These are phyloP conservation scores for Cryptotermes secundus DNA, from an alignment of 1,140 invertebrate genomes.

Conservation along the genomic window DNA sequence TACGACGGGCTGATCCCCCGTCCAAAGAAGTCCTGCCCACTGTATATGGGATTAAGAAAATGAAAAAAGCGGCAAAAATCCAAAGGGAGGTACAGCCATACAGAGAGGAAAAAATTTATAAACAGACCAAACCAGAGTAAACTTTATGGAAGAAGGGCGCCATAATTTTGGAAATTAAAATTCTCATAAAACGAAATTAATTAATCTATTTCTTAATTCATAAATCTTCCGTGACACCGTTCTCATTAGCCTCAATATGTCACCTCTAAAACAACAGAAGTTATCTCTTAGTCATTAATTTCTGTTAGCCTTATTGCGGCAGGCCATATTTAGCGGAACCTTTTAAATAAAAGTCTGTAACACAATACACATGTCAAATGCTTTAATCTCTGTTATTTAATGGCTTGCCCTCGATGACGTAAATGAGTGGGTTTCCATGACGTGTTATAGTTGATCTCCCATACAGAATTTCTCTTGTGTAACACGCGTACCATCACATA, in stretches of 20 bases:
- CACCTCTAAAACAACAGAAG: background rate
- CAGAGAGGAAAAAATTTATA: too few relatives aligned
- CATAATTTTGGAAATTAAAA: background rate
- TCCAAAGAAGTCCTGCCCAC: too few relatives aligned
- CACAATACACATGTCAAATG: background rate
- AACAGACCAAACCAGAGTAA: too few relatives aligned
- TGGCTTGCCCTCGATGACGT: background rate
- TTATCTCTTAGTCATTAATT: background rate
- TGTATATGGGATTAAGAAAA: too few relatives aligned
- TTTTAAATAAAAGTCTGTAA: background rate
- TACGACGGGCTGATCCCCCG: too few relatives aligned
- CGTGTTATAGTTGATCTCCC: background rate
- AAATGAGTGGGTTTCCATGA: background rate
- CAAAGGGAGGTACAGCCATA: too few relatives aligned
- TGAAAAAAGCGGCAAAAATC: too few relatives aligned
- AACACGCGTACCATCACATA: background rate
- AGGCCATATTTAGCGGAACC: background rate
- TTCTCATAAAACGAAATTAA: background rate
- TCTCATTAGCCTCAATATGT: background rate
- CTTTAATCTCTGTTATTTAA: background rate
- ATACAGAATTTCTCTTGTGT: background rate
- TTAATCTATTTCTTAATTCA: background rate
- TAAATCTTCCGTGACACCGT: background rate
- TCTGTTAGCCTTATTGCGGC: background rate
- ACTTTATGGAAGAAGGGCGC: background rate